Percentiles rank a stretch among this genome's conserved stretches.
Conservation (phyloP, 2,797 vertebrate genomes). For the Acestrorhynchus altus region DNA sequence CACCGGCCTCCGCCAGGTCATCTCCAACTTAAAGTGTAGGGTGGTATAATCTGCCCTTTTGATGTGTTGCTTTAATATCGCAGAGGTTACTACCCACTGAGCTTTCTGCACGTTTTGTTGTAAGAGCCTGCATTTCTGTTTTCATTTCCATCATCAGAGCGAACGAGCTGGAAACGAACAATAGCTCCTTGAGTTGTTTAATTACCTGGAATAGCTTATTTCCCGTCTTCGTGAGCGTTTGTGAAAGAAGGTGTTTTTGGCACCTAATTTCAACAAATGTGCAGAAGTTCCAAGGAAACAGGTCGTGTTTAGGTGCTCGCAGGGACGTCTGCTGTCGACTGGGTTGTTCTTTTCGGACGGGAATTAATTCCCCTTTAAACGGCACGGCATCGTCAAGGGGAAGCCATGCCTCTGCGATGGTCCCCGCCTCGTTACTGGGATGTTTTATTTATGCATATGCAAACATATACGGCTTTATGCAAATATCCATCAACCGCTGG, state of each 20-base stretch:
- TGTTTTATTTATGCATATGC: conserved; percentile 55
- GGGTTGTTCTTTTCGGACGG: conserved; percentile 39
- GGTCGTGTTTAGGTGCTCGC: background rate
- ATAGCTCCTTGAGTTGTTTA: conserved; percentile 58
- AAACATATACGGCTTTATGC: conserved; percentile 50
- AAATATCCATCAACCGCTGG: conserved; percentile 38
- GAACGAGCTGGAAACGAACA: conserved; percentile 47
- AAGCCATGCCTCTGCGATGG: conserved; percentile 31
- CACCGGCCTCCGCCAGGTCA: background rate
- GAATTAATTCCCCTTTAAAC: conserved; percentile 50
- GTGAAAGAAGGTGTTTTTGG: conserved; percentile 42
- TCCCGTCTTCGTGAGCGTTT: conserved; percentile 42
- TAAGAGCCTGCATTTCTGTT: conserved; percentile 12
- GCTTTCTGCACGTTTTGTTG: conserved; percentile 41
- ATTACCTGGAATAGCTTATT: conserved; percentile 53
- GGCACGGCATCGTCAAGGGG: conserved; percentile 38
- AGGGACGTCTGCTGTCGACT: conserved; percentile 27
- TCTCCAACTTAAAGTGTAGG: conserved; percentile 32
- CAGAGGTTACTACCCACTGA: conserved; percentile 34
- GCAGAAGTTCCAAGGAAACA: background rate
- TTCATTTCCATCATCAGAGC: conserved; percentile 14
- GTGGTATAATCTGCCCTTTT: conserved; percentile 30
- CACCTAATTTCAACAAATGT: conserved; percentile 10
- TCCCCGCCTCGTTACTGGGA: conserved; percentile 28
- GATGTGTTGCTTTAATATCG: conserved; percentile 53